Conservation (phyloP, 2,888 invertebrate genomes). For the Hypselothyrea guttata region DNA sequence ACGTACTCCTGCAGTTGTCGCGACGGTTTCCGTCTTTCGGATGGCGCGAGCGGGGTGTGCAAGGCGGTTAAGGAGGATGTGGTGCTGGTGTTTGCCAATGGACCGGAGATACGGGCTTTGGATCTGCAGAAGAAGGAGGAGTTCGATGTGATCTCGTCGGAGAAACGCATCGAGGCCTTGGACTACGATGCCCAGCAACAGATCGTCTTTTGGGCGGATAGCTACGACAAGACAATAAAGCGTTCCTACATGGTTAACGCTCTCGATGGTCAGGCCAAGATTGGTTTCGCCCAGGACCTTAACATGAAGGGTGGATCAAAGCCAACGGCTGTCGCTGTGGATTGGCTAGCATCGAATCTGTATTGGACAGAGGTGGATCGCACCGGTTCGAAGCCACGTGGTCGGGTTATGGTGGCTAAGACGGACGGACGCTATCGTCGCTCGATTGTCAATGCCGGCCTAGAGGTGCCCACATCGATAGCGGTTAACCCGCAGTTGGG, state of each 20-base stretch:
- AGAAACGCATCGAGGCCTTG: conserved; percentile 94
- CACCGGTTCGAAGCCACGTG: conserved; percentile 88
- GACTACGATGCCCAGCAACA: conserved; percentile 93
- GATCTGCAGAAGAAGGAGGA: conserved; percentile 87
- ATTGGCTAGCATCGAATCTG: conserved; percentile 96
- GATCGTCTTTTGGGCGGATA: conserved; percentile 98
- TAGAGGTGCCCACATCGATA: conserved; percentile 94
- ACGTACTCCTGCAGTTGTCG: conserved; percentile 93
- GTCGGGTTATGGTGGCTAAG: conserved; percentile 92
- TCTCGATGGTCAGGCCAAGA: conserved; percentile 88
- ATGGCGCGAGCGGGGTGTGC: conserved; percentile 92
- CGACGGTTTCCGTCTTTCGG: conserved; percentile 90
- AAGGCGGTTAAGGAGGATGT: conserved; percentile 87
- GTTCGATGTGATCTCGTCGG: conserved; percentile 90
- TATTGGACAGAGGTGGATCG: conserved; percentile 96
- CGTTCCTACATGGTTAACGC: conserved; percentile 95
- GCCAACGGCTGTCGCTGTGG: conserved; percentile 94
- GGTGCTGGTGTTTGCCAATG: conserved; percentile 89
- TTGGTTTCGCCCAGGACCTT: conserved; percentile 93
- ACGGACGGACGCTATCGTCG: conserved; percentile 94
- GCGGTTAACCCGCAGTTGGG: conserved; percentile 94
- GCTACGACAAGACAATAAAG: conserved; percentile 94
- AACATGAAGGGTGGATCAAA: conserved; percentile 91
- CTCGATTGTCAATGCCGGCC: conserved; percentile 89
- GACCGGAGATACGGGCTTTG: conserved; percentile 92